A percentile compares a stretch with the other conserved stretches of the same genome.
These are phyloP conservation scores for Oxygymnocypris stewartii DNA, from an alignment of 2,113 vertebrate genomes.

Conservation along the genomic window DNA sequence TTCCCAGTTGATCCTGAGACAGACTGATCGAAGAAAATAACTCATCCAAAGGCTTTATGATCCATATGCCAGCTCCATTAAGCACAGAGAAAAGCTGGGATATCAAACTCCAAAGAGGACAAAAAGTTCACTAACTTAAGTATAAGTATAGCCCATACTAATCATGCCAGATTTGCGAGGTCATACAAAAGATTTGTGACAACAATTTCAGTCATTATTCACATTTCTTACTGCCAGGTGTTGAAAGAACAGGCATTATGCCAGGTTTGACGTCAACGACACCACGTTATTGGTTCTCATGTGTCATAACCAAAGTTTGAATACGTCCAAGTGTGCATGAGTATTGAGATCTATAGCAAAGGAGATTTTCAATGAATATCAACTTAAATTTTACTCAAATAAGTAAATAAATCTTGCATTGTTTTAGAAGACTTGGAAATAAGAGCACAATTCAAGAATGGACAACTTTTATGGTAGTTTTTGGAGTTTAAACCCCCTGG, in stretches of 20 bases:
- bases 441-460: not conserved
- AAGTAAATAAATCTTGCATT: no score
- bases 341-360: not conserved
- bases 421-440: not conserved
- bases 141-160: not conserved
- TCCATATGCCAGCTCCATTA: constrained; percentile 7
- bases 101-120: not conserved
- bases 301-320: not conserved
- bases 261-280: not conserved
- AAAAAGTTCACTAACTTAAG: not conserved
- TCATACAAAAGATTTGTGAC: not conserved
- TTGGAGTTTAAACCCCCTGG: not conserved
- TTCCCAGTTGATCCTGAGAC: not conserved
- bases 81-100: not conserved
- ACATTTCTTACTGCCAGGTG: not conserved
- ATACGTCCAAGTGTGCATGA: not conserved
- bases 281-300: not conserved
- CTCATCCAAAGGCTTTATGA: not conserved
- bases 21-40: constrained; percentile 1
- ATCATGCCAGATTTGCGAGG: not conserved
- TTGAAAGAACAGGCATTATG: not conserved
- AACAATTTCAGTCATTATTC: not conserved
- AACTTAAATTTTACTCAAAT: not conserved
- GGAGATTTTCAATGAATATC: not conserved
- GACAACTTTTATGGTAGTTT: not conserved